Evolutionary conservation across 2,888 invertebrate genomes (phyloP), one percentile per base, ranked within the genome.

Genomic region (Agonopterix arenella): DNA sequence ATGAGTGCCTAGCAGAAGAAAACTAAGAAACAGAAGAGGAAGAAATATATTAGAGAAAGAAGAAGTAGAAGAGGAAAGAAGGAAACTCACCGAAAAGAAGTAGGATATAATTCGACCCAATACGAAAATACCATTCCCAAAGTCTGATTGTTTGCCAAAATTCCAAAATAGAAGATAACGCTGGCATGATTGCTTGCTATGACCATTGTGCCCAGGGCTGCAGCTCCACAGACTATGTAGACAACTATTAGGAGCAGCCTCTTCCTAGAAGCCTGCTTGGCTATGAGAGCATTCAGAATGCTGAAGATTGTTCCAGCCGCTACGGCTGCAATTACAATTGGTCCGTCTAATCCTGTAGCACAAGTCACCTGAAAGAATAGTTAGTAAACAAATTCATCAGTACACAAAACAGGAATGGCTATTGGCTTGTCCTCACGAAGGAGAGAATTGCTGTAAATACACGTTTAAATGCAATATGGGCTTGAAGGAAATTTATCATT

Each of bases 1-100:
- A 18, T 18, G 18, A 18, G 13, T 13, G 2, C 13, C 4, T 4
- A 18, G 18, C 4, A 4, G 18, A 18, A 18, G 4, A 18, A 18
- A 18, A 18, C 2, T 2, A 18, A 18, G 18, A 18, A 18, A 4
- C 4, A 18, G 18, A 18, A 18, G 18, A 4, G 4, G 18, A 18
- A 18, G 18, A 18, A 18, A 4, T 2, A 18, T 18, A 18, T 2
- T 18, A 2, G 4, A 2, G 4, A 4, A 18, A 3, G 2, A 18
- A 18, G 18, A 18, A 18, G 1, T 18, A 18, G 18, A 18, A 18
- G 18, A 18, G 18, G 18, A 18, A 18, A 18, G 2, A 18, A 18
- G 18, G 18, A 18, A 38, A 38, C 54, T 51, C 47, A 63, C 62
- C 61, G 49, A 48, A 57, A 53, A 38, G 60, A 58, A 7, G 64